These are phyloP conservation scores for Cryptomyrus ogoouensis DNA, from an alignment of 2,113 vertebrate genomes.

Conservation along the genomic window DNA sequence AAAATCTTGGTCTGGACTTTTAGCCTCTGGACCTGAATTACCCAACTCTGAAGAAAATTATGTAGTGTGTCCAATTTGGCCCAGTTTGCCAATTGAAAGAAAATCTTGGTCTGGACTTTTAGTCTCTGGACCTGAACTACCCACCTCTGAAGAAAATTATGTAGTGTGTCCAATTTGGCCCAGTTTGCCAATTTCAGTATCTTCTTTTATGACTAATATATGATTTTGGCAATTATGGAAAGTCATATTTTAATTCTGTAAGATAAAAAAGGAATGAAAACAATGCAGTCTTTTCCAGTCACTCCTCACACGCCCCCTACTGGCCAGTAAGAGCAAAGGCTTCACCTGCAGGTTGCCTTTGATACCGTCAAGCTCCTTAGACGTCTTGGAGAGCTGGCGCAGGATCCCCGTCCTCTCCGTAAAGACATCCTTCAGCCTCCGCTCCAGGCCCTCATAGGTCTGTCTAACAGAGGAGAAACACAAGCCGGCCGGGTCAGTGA, in stretches of 20 bases:
- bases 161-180: background rate
- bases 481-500: background rate
- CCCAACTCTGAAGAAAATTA: background rate
- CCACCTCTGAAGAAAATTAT: background rate
- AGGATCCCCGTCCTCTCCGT: constrained; percentile 70
- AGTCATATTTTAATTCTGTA: background rate
- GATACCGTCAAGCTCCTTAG: constrained; percentile 67
- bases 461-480: constrained; percentile 61
- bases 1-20: background rate
- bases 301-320: background rate
- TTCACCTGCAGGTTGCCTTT: constrained; percentile 72
- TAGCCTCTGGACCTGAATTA: background rate
- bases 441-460: constrained; percentile 70
- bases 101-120: background rate
- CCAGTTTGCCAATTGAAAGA: background rate
- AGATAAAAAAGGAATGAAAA: background rate
- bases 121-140: background rate
- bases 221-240: background rate
- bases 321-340: background rate
- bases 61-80: background rate
- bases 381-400: constrained; percentile 65
- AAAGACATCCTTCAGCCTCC: constrained; percentile 69
- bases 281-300: background rate
- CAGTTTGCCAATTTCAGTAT: background rate
- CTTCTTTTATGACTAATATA: background rate